Percentiles rank a stretch among this genome's conserved stretches.
Evolutionary conservation across 2,113 vertebrate genomes (phyloP).

Genomic region (Hypanus sabinus): DNA sequence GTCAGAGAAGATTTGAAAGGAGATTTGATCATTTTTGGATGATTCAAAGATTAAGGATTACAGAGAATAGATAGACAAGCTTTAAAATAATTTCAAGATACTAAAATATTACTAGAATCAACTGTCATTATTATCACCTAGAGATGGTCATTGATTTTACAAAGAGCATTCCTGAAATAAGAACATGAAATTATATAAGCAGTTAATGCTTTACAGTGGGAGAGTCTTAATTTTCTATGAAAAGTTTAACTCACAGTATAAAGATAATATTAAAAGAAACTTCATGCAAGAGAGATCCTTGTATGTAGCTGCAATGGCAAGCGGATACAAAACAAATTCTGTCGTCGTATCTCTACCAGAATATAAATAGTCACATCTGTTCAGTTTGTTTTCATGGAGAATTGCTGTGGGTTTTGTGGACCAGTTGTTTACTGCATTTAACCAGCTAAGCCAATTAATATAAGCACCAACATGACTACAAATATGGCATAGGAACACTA

Average conservation of each 20-base stretch:
- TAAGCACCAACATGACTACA: neutral
- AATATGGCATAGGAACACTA: neutral
- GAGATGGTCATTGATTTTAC: neutral
- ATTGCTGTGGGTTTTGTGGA: neutral
- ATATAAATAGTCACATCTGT: neutral
- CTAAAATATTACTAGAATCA: neutral
- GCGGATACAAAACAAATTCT: neutral
- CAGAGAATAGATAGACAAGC: neutral
- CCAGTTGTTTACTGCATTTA: neutral
- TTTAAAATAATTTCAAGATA: neutral
- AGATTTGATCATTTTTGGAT: too few species aligned
- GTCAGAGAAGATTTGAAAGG: too few species aligned
- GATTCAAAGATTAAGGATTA: too few species aligned
- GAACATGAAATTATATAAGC: neutral
- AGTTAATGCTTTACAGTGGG: neutral
- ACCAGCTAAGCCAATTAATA: neutral
- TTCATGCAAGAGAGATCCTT: neutral
- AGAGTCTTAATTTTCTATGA: neutral
- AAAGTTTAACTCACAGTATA: neutral
- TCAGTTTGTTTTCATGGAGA: slow-evolving; percentile 22
- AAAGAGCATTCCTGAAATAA: neutral
- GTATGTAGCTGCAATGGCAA: too few species aligned
- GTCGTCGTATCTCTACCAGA: neutral
- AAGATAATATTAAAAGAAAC: neutral
- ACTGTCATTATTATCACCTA: neutral